phyloP scores from a whole-genome alignment of 37 sponge, comb jelly and placozoan genomes.

The Cliona cf. orientalis region DNA sequence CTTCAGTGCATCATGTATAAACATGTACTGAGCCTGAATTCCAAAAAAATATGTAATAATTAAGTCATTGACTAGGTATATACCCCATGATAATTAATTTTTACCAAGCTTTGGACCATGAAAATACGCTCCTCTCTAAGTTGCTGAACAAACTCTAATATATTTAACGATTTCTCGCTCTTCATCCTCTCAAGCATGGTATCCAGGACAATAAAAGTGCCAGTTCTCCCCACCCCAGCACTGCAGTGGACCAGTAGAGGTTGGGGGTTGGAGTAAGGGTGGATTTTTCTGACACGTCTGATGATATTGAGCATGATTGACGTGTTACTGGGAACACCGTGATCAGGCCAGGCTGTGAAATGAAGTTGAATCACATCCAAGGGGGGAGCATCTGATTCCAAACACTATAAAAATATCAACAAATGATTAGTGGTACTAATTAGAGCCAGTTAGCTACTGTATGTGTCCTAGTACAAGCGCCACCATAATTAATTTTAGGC shows the following conservation, averaged over 20 bases:
- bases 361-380: conserved; percentile 67
- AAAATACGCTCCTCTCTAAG: conserved; percentile 39
- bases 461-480: no score
- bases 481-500: no score
- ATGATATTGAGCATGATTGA: conserved; percentile 71
- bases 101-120: conserved; percentile 79
- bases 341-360: conserved; percentile 88
- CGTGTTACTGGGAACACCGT: conserved; percentile 75
- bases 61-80: no score
- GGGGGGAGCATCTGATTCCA: background rate
- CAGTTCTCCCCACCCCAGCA: conserved; percentile 82
- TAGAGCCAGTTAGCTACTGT: no score
- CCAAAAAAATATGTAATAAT: no score
- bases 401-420: background rate
- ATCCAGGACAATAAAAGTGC: conserved; percentile 73
- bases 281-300: conserved; percentile 42
- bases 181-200: conserved; percentile 69
- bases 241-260: conserved; percentile 88
- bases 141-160: conserved; percentile 39
- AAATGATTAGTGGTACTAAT: background rate
- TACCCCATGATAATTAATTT: no score
- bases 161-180: conserved; percentile 28
- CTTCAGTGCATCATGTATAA: conserved; percentile 67
- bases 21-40: conserved; percentile 67
- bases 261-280: background rate